phyloP scores from a whole-genome alignment of 2,888 invertebrate species.

The Neoascia interrupta region DNA sequence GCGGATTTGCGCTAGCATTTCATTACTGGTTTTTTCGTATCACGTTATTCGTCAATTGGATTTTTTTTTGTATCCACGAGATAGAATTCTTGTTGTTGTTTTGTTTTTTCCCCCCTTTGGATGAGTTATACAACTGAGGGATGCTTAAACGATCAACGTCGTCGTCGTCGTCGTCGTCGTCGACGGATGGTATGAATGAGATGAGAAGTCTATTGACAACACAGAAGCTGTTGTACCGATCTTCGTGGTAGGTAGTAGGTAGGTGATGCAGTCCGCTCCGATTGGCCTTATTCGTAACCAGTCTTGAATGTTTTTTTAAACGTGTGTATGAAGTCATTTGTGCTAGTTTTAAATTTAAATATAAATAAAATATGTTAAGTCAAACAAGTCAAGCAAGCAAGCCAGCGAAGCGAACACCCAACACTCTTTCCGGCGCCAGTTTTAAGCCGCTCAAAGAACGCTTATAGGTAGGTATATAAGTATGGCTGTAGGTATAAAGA shows the following conservation, averaged over 20 bases:
- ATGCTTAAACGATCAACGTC: conserved; percentile 59
- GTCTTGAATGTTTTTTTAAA: conserved; percentile 44
- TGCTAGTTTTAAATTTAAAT: conserved; percentile 64
- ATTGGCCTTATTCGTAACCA: conserved; percentile 64
- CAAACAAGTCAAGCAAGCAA: conserved; percentile 46
- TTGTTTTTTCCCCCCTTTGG: conserved; percentile 26
- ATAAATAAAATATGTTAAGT: conserved; percentile 38
- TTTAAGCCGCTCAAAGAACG: conserved; percentile 39
- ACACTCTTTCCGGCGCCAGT: conserved; percentile 67
- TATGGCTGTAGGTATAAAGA: too few relatives aligned
- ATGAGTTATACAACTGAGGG: conserved; percentile 35
- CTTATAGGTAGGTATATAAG: too few relatives aligned
- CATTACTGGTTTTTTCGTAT: conserved; percentile 66
- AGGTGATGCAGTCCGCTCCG: conserved; percentile 38
- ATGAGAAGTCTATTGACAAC: conserved; percentile 60
- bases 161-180: conserved; percentile 12
- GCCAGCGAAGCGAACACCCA: conserved; percentile 36
- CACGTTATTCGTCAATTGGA: conserved; percentile 68
- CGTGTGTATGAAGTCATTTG: conserved; percentile 57
- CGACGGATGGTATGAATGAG: conserved; percentile 49
- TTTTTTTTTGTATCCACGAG: conserved; percentile 42
- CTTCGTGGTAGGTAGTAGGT: conserved; percentile 48
- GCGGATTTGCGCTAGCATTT: conserved; percentile 69
- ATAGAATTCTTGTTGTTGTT: conserved; percentile 33
- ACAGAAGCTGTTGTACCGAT: conserved; percentile 20